A percentile compares a stretch with the other conserved stretches of the same genome.
Conservation (phyloP, 1,140 invertebrate genomes). For the Geopemphigus sp. region DNA sequence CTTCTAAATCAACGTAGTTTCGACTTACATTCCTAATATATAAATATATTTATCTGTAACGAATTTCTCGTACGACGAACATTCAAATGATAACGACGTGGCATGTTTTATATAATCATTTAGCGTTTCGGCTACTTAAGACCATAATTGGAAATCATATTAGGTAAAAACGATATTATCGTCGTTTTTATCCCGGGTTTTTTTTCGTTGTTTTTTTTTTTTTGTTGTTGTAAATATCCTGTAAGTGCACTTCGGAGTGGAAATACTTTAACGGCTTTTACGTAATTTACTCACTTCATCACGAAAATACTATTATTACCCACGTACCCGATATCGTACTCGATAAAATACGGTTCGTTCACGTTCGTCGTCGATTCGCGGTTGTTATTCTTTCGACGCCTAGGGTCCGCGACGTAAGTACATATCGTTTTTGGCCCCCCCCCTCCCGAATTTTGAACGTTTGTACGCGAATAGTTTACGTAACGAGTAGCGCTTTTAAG, state of each 20-base stretch:
- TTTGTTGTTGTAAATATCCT: constrained; percentile 22
- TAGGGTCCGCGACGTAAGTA: constrained; percentile 16
- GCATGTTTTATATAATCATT: constrained; percentile 37
- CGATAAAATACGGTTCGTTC: constrained; percentile 7
- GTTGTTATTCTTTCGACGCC: not conserved
- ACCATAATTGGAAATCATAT: constrained; percentile 29
- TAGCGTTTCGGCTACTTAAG: constrained; percentile 40
- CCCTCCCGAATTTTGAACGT: no score
- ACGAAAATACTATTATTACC: constrained; percentile 12
- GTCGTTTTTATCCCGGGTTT: no score
- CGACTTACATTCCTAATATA: constrained; percentile 19
- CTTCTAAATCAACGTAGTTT: constrained; percentile 37
- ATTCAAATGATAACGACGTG: constrained; percentile 4
- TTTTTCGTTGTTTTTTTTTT: no score
- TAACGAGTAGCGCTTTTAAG: no score
- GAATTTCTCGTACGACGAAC: not conserved
- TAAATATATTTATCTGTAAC: not conserved
- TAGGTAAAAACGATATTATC: not conserved
- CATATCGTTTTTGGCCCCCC: no score
- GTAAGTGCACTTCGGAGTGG: constrained; percentile 33
- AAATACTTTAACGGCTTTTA: constrained; percentile 15
- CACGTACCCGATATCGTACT: not conserved
- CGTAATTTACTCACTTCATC: constrained; percentile 7
- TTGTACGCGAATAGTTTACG: no score
- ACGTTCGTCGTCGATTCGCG: not conserved